Conservation (phyloP, 2,797 vertebrate species). For the Syncerus caffer region DNA sequence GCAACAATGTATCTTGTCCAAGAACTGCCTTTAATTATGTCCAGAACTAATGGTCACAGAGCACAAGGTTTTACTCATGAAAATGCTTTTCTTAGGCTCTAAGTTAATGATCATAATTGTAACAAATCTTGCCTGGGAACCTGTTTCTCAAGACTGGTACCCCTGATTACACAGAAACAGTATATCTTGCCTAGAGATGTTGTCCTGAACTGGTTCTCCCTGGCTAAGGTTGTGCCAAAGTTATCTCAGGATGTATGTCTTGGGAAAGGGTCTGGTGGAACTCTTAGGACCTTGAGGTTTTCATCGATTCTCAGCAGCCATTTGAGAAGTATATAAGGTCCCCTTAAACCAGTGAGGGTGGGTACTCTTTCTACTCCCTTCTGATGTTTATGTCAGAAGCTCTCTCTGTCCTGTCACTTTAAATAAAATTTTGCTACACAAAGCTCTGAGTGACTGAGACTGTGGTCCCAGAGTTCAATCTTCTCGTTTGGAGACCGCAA, state of each 20-base stretch:
- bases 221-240: neutral
- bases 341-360: neutral
- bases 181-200: neutral
- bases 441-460: neutral
- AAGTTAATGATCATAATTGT: neutral
- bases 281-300: neutral
- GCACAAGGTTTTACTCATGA: too few species aligned
- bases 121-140: neutral
- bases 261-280: neutral
- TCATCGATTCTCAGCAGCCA: neutral
- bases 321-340: neutral
- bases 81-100: too few species aligned
- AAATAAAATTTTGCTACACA: neutral
- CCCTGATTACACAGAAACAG: neutral
- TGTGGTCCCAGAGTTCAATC: neutral
- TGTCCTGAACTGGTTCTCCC: neutral
- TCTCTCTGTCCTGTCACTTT: neutral
- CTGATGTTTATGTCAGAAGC: neutral
- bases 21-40: too few species aligned
- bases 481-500: rapidly evolving
- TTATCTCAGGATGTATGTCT: neutral
- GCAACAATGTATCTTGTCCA: too few species aligned
- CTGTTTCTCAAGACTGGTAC: neutral
- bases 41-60: too few species aligned
- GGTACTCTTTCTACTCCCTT: neutral